phyloP scores from a whole-genome alignment of 1,140 invertebrate species.

The Metopolophium dirhodum region DNA sequence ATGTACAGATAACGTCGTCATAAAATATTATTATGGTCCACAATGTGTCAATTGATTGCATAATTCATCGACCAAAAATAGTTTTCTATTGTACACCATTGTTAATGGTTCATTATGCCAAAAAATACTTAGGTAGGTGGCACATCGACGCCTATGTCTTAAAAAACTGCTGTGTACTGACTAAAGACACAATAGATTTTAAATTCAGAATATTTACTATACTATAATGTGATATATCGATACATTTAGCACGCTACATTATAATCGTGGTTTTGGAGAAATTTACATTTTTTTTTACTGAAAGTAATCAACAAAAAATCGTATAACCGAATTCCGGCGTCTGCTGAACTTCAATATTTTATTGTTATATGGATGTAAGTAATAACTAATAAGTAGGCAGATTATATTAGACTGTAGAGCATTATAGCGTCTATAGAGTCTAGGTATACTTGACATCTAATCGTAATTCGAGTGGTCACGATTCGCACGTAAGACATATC shows the following conservation, averaged over 20 bases:
- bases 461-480: neutral
- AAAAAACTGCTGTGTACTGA: neutral
- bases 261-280: no score
- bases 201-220: no score
- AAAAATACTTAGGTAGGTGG: neutral
- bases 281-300: no score
- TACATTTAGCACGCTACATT: no score
- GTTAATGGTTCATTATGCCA: neutral
- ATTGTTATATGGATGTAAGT: neutral
- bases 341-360: neutral
- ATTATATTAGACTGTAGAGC: no score
- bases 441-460: neutral
- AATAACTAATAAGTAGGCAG: neutral
- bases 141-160: neutral
- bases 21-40: neutral
- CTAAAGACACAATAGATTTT: neutral
- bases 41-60: neutral
- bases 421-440: neutral
- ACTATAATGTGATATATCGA: neutral
- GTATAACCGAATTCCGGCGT: neutral
- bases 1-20: no score
- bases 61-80: neutral
- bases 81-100: neutral
- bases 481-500: neutral
- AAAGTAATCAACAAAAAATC: neutral